Conservation (phyloP, 2,113 vertebrate genomes). For the Anhinga rufa region DNA sequence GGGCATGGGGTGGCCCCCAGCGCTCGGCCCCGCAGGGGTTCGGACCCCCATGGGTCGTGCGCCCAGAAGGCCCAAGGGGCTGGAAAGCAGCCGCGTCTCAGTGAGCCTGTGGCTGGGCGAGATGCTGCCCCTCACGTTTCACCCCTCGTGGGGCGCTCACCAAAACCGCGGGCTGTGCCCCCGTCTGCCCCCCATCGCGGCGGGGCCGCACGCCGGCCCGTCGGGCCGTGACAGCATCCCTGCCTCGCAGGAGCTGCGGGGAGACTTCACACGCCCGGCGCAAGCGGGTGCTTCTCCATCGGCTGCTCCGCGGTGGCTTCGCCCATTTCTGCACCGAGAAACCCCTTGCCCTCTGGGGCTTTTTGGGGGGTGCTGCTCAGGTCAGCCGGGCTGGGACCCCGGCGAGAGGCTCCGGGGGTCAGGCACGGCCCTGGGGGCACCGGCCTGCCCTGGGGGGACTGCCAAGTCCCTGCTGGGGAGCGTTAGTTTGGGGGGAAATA, state of each 20-base stretch:
- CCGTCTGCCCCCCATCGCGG: rapidly evolving
- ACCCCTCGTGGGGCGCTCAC: rapidly evolving
- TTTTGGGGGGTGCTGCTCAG: not conserved
- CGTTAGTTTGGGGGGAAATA: rapidly evolving
- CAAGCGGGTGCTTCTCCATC: not conserved
- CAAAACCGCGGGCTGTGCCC: not conserved
- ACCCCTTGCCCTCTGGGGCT: not conserved
- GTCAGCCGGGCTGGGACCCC: not conserved
- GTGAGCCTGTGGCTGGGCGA: not conserved
- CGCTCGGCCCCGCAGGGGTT: not conserved
- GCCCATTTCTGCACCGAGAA: not conserved
- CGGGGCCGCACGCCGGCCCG: not conserved
- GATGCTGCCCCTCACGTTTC: not conserved
- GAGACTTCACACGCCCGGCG: rapidly evolving
- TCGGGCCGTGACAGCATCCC: rapidly evolving
- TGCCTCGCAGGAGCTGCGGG: not conserved
- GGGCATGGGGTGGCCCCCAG: rapidly evolving
- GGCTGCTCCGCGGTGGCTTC: rapidly evolving
- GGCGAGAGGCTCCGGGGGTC: not conserved
- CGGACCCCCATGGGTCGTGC: rapidly evolving
- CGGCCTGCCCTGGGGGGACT: not conserved
- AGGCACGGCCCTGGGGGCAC: not conserved
- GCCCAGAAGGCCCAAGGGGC: not conserved
- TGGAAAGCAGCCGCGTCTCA: rapidly evolving
- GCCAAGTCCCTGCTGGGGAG: not conserved